These are phyloP conservation scores for Sebastes kiyomatsui DNA, from an alignment of 2,797 vertebrate species.

Conservation along the genomic window DNA sequence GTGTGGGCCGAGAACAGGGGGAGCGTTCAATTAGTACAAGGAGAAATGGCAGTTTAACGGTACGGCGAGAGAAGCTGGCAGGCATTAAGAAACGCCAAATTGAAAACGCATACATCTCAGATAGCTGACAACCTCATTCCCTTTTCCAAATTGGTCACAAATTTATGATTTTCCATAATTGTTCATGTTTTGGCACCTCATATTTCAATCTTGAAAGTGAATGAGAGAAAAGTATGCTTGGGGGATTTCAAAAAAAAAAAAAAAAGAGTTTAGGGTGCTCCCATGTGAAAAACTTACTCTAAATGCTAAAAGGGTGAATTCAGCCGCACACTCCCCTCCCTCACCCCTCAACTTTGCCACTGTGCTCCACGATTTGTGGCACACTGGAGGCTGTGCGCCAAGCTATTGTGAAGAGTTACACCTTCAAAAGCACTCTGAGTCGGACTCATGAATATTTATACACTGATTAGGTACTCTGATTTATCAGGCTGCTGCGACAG, in stretches of 20 bases:
- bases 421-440: constrained; percentile 69
- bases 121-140: constrained; percentile 76
- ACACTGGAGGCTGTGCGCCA: constrained; percentile 50
- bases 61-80: constrained; percentile 64
- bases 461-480: constrained; percentile 81
- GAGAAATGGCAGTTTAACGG: constrained; percentile 79
- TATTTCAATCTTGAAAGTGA: constrained; percentile 74
- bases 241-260: not conserved
- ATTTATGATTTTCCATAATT: constrained; percentile 82
- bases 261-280: constrained; percentile 13
- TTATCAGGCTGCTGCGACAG: constrained; percentile 74
- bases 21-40: constrained; percentile 79
- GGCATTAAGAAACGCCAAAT: constrained; percentile 74
- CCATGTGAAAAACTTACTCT: constrained; percentile 51
- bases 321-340: not conserved
- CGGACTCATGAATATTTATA: constrained; percentile 84
- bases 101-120: constrained; percentile 78
- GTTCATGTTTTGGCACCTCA: constrained; percentile 78
- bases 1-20: constrained; percentile 58
- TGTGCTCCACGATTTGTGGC: constrained; percentile 65
- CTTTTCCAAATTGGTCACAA: constrained; percentile 77
- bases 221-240: constrained; percentile 36
- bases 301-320: constrained; percentile 63
- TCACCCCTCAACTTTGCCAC: constrained; percentile 63
- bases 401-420: constrained; percentile 81